Conservation (phyloP, 2,113 vertebrate species). For the Ageneiosus marmoratus region DNA sequence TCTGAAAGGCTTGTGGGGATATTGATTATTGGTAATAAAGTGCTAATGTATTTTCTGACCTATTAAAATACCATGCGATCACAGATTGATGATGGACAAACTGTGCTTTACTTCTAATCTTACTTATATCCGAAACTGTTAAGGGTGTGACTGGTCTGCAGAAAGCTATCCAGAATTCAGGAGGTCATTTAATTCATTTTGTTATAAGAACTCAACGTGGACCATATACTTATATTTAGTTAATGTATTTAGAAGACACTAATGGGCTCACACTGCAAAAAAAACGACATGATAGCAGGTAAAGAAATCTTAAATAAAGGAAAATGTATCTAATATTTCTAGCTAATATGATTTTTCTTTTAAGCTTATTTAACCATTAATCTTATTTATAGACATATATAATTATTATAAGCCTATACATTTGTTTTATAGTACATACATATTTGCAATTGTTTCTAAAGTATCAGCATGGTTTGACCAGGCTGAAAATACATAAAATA, state of each 20-base stretch:
- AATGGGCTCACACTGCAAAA: not conserved
- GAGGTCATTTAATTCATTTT: not conserved
- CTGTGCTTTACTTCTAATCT: not conserved
- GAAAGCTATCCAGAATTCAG: not conserved
- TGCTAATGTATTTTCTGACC: not conserved
- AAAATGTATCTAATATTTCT: not conserved
- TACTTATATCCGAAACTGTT: not conserved
- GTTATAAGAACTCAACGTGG: not conserved
- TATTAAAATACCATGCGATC: not conserved
- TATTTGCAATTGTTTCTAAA: not conserved
- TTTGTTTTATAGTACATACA: not conserved
- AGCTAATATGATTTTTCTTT: not conserved
- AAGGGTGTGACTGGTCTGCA: not conserved
- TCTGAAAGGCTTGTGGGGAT: not conserved
- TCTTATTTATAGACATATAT: not conserved
- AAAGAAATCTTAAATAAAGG: not conserved
- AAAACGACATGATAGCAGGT: not conserved
- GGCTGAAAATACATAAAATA: not conserved
- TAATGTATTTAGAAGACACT: not conserved
- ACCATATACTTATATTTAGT: not conserved
- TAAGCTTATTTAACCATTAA: not conserved
- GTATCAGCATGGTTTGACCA: not conserved
- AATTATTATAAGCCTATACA: not conserved
- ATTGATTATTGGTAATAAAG: not conserved
- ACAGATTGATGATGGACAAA: not conserved